Evolutionary conservation across 2,888 invertebrate species (phyloP), one percentile per base, ranked within the genome.

Genomic region (Chymomyza procnemis): DNA sequence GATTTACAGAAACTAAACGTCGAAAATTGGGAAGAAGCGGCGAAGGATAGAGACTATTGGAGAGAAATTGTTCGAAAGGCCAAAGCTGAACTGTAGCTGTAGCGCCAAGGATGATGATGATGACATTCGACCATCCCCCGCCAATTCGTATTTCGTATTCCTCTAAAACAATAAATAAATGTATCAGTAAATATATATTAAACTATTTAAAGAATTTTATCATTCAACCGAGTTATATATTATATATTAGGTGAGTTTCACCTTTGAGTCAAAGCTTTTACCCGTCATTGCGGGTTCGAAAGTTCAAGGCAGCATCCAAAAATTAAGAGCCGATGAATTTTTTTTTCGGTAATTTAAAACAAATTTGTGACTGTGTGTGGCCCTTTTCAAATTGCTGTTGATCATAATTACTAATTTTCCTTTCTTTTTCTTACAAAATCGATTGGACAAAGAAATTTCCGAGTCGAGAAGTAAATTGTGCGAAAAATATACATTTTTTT

Each of bases 311-410:
- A 56, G 48, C 34, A 12, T 41, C 12, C 34, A 41, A 41, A 41
- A 41, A 80, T 71, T 74, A 80, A 84, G 81, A 76, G 79, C 82
- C 82, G 74, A 79, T 85, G 72, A 80, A 75, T 83, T 75, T 69
- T 41, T 9, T 56, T 26, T 26, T 26, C 8, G 69, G 75, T 80
- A 80, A 80, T 80, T 80, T 80, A 85, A 77, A 75, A 69, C 64
- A 74, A 84, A 80, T 80, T 75, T 84, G 67, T 69, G 61, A 21
- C 48, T 57, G 56, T 69, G 22, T 18, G 46, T 47, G 74, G 66
- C 69, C 62, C 75, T 61, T 75, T 63, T 41, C 12, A 12, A 16
- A 57, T 26, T 12, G 50, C 41, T 41, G 66, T 12, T 41, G 64
- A 34, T 63, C 62, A 59, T 69, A 59, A 69, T 69, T 63, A 63